Evolutionary conservation across 2,797 vertebrate species (phyloP), one percentile per base, ranked within the genome.

Genomic region (Macropus fuliginosus): DNA sequence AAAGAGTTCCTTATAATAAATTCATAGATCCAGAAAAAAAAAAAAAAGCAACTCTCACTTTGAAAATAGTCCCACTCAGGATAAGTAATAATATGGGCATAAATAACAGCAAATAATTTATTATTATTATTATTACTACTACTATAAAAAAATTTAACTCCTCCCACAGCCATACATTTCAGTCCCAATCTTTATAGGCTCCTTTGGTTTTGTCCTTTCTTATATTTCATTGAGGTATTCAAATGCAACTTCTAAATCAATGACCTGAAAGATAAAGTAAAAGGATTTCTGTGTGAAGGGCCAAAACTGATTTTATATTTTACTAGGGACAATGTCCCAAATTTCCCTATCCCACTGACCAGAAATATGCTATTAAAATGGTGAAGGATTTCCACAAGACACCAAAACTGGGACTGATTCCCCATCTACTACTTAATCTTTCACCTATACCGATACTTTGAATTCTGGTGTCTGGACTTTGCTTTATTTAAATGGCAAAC

Each of bases 381-480:
- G 21, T 56, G 56, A 95, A 94, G 57, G 93, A 95, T 81, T 97
- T 96, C 96, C 94, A 66, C 95, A 97, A 95, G 96, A 57, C 91
- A 96, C 94, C 94, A 90, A 87, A 95, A 96, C 91, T 93, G 91
- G 87, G 92, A 97, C 13, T 96, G 91, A 93, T 95, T 96, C 95
- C 95, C 95, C 95, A 94, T 97, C 92, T 55, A 95, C 57, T 91
- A 90, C 93, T 89, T 95, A 89, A 91, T 91, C 31, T 92, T 92
- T 97, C 52, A 57, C 56, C 92, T 81, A 14, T 55, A 57, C 91
- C 59, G 4, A 96, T 97, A 95, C 97, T 97, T 96, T 96, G 90
- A 95, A 31, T 95, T 97, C 96, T 97, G 97, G 94, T 95, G 93
- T 96, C 96, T 95, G 93, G 91, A 92, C 94, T 89, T 94, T 95